Evolutionary conservation across 2,797 vertebrate genomes (phyloP), one percentile per base, ranked within the genome.

Genomic region (Malacoraja senta): DNA sequence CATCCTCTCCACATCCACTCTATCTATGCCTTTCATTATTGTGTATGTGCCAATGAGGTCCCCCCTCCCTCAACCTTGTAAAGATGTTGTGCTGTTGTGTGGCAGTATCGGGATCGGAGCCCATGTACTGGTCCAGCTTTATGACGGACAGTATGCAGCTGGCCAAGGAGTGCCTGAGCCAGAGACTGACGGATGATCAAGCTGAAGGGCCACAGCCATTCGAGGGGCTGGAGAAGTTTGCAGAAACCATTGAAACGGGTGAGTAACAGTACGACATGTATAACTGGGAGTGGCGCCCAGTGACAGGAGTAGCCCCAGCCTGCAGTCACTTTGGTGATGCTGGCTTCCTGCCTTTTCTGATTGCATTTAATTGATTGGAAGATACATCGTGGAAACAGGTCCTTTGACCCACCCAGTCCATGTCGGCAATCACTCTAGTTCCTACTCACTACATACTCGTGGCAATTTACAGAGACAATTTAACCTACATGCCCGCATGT

Each of bases 71-170:
- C 44, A 53, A 53, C 44, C 44, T 53, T 53, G 44, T 53, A 53
- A 53, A 53, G 44, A 53, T 53, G 44, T 53, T 53, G 44, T 53
- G 91, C 58, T 93, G 94, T 94, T 94, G 94, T 94, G 95, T 80
- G 93, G 12, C 95, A 99, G 99, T 98, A 38, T 98, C 98, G 94
- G 98, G 97, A 13, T 96, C 96, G 93, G 99, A 99, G 94, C 98
- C 98, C 44, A 99, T 99, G 98, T 99, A 96, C 94, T 99, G 98
- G 99, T 99, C 99, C 94, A 99, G 98, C 95, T 99, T 99, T 94
- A 99, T 99, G 99, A 99, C 98, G 0, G 99, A 98, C 95, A 99
- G 98, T 93, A 99, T 99, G 98, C 99, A 99, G 94, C 95, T 99
- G 84, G 99, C 99, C 93, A 98, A 99, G 95, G 99, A 99, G 94